Conservation (phyloP, 2,113 vertebrate genomes). For the human (Homo sapiens) region GRCh38 chr11:43504501-43505000, state of each 20-base stretch:
- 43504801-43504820: background rate
- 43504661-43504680: background rate
- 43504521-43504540: background rate
- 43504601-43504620: background rate
- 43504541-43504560: background rate
- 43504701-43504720: slow-evolving; percentile 67
- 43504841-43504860: background rate
- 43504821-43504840: background rate
- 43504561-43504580: background rate
- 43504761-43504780: background rate
- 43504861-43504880: background rate
- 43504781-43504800: background rate
- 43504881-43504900: background rate
- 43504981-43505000: background rate
- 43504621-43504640: background rate
- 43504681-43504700: background rate
- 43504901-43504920: background rate
- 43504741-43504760: slow-evolving; percentile 1
- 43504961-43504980: background rate
- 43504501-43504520: background rate
- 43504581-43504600: background rate
- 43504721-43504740: slow-evolving; percentile 79
- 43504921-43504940: background rate
- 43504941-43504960: background rate
- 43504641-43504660: background rate